Conservation (phyloP, 2,888 invertebrate species). For the Dryococelus australis region DNA sequence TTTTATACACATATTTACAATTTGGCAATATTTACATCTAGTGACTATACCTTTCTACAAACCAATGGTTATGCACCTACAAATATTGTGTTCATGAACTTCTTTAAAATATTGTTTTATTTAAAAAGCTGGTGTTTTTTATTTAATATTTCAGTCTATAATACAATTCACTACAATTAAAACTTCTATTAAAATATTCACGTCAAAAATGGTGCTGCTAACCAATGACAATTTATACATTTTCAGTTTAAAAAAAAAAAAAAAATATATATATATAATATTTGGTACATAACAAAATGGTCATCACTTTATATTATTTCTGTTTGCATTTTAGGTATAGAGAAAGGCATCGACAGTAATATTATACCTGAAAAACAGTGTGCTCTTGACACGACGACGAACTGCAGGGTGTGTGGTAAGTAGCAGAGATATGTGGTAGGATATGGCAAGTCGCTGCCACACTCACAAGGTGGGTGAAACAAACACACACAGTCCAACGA, state of each 20-base stretch:
- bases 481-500: neutral
- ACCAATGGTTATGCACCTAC: neutral
- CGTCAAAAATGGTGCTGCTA: neutral
- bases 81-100: neutral
- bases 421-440: neutral
- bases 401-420: neutral
- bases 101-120: neutral
- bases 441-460: neutral
- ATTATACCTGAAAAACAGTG: neutral
- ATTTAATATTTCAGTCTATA: slow-evolving; percentile 1
- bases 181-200: neutral
- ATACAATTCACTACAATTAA: neutral
- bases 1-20: neutral
- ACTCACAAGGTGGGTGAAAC: neutral
- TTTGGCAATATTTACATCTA: neutral
- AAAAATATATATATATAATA: too few relatives aligned
- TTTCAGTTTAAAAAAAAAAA: neutral
- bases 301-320: neutral
- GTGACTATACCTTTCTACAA: neutral
- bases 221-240: neutral
- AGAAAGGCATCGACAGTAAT: neutral
- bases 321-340: neutral
- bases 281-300: neutral
- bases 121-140: neutral
- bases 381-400: neutral